phyloP scores from a whole-genome alignment of 2,113 vertebrate genomes.

The Erinaceus europaeus region DNA sequence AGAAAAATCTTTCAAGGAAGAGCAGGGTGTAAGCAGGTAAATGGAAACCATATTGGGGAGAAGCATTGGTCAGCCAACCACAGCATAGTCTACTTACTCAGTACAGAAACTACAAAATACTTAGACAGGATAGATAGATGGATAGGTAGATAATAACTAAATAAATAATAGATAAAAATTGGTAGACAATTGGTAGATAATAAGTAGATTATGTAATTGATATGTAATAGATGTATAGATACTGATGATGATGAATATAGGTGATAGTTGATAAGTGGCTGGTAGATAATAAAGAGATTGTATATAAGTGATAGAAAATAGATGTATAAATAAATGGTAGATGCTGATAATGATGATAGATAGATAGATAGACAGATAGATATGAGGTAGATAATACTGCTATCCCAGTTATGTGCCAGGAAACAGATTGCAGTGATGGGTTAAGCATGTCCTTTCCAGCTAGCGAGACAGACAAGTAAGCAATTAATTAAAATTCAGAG shows the following conservation, averaged over 20 bases:
- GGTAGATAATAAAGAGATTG: no score
- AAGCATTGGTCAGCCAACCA: neutral
- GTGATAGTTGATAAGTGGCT: no score
- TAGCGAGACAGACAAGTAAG: constrained; percentile 51
- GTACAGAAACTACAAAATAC: no score
- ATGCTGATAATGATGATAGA: neutral
- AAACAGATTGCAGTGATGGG: neutral
- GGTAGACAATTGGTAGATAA: no score
- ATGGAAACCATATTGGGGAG: neutral
- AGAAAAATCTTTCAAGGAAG: neutral
- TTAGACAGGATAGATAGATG: neutral
- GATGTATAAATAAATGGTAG: no score
- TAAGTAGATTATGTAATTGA: no score
- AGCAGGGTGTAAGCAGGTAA: neutral
- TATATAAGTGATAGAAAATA: no score
- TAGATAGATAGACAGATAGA: neutral
- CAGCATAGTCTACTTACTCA: neutral
- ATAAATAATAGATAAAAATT: neutral
- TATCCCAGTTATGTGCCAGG: neutral
- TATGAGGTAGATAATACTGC: neutral
- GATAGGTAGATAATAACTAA: neutral
- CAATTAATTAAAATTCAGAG: constrained; percentile 70
- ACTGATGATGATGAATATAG: no score
- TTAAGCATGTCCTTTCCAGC: constrained; percentile 36
- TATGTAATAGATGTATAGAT: no score